Conservation (phyloP, 2,113 vertebrate genomes). For the Parus major region DNA sequence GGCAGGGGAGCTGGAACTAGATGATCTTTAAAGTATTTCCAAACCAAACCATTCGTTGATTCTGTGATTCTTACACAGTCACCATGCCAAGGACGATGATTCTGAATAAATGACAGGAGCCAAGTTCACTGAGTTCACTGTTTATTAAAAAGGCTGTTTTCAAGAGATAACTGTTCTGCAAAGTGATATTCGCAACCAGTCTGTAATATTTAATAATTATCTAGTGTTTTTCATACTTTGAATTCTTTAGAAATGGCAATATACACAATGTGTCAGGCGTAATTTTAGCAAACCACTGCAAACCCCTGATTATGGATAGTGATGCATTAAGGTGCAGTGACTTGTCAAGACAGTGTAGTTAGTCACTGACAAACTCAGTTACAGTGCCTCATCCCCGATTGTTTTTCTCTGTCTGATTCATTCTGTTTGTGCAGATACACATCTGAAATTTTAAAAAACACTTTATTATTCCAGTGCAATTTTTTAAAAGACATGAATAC, state of each 20-base stretch:
- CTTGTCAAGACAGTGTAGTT: not conserved
- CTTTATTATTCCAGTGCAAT: not conserved
- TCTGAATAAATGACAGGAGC: not conserved
- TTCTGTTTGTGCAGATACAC: not conserved
- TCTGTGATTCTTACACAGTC: not conserved
- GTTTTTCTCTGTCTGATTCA: not conserved
- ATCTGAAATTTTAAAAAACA: not conserved
- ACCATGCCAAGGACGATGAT: not conserved
- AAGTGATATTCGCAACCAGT: fast-evolving
- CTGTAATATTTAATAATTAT: not conserved
- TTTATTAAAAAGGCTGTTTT: not conserved
- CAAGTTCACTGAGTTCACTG: not conserved
- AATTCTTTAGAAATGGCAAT: not conserved
- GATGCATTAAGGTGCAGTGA: not conserved
- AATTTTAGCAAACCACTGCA: not conserved
- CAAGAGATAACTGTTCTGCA: not conserved
- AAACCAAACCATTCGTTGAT: not conserved
- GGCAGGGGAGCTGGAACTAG: not conserved
- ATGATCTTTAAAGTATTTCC: too few species aligned
- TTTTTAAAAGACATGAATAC: not conserved
- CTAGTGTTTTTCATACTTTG: not conserved
- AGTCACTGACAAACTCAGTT: not conserved
- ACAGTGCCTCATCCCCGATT: not conserved
- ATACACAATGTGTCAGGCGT: not conserved
- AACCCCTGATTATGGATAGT: not conserved